Evolutionary conservation across 2,888 invertebrate species (phyloP).

Genomic region (Coelinius sp.): DNA sequence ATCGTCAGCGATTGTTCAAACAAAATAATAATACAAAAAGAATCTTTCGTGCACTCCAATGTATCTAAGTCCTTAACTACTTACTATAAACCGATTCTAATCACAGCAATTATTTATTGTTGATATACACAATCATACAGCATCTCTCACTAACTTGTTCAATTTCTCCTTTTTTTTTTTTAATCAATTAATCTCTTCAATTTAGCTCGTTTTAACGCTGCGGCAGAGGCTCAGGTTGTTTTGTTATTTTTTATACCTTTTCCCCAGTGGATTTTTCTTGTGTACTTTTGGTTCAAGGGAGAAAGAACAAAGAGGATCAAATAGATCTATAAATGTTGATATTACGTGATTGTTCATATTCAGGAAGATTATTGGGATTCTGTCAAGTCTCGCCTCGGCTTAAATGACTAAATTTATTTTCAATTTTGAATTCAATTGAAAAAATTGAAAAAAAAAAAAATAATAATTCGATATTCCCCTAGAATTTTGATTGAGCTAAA

Average conservation of each 20-base stretch:
- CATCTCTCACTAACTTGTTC: conserved; percentile 67
- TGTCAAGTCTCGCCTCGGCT: conserved; percentile 16
- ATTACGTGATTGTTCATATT: neutral
- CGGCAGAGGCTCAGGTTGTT: conserved; percentile 41
- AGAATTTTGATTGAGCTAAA: neutral
- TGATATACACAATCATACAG: conserved; percentile 71
- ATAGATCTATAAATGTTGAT: neutral
- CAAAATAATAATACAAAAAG: conserved; percentile 6
- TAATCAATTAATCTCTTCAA: conserved; percentile 35
- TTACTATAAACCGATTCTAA: conserved; percentile 69
- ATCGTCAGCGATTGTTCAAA: neutral
- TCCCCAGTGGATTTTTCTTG: neutral
- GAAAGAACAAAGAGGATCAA: conserved; percentile 3
- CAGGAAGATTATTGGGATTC: neutral
- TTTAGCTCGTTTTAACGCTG: conserved; percentile 35
- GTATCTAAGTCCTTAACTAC: conserved; percentile 63
- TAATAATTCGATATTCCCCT: conserved; percentile 1
- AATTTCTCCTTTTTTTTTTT: conserved; percentile 45
- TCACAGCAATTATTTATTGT: conserved; percentile 72
- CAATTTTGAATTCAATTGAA: too few relatives aligned
- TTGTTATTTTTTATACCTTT: neutral
- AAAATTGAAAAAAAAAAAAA: too few relatives aligned
- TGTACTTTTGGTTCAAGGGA: neutral
- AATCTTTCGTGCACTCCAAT: conserved; percentile 22
- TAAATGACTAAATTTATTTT: neutral